Percentiles rank a stretch among this genome's conserved stretches.
Evolutionary conservation across 2,797 vertebrate genomes (phyloP).

Genomic region (Oryzias sinensis): DNA sequence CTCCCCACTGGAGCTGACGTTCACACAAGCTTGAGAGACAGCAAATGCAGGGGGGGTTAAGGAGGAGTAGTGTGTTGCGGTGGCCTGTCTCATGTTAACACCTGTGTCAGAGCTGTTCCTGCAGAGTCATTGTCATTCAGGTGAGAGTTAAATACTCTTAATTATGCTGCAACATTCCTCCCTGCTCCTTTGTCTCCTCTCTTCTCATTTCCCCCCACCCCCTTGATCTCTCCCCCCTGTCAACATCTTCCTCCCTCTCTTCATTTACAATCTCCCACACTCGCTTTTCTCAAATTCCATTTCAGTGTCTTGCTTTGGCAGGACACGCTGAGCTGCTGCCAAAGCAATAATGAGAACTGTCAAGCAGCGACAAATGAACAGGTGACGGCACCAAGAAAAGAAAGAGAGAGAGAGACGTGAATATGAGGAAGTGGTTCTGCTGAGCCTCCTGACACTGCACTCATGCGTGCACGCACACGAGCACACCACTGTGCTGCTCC

Average conservation of each 20-base stretch:
- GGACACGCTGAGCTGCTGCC: slow-evolving; percentile 78
- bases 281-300: slow-evolving; percentile 69
- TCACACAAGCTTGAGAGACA: too few relatives aligned
- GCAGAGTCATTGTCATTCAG: slow-evolving; percentile 58
- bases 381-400: slow-evolving; percentile 62
- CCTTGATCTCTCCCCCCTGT: slow-evolving; percentile 41
- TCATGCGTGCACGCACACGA: slow-evolving; percentile 55
- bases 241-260: slow-evolving; percentile 58
- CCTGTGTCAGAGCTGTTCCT: slow-evolving; percentile 44
- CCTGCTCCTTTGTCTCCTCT: slow-evolving; percentile 17
- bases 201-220: slow-evolving; percentile 9
- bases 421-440: slow-evolving; percentile 63
- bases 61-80: slow-evolving; percentile 4
- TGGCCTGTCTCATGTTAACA: slow-evolving; percentile 45
- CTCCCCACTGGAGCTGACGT: too few relatives aligned
- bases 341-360: slow-evolving; percentile 82
- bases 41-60: too few relatives aligned
- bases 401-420: slow-evolving; percentile 56
- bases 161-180: slow-evolving; percentile 54
- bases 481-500: slow-evolving; percentile 18
- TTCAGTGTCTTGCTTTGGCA: slow-evolving; percentile 77
- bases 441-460: slow-evolving; percentile 61
- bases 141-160: slow-evolving; percentile 60
- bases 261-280: slow-evolving; percentile 65
- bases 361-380: slow-evolving; percentile 80